Evolutionary conservation across 2,113 vertebrate species (phyloP), one percentile per base, ranked within the genome.

Genomic region (Cyprinodon tularosa): DNA sequence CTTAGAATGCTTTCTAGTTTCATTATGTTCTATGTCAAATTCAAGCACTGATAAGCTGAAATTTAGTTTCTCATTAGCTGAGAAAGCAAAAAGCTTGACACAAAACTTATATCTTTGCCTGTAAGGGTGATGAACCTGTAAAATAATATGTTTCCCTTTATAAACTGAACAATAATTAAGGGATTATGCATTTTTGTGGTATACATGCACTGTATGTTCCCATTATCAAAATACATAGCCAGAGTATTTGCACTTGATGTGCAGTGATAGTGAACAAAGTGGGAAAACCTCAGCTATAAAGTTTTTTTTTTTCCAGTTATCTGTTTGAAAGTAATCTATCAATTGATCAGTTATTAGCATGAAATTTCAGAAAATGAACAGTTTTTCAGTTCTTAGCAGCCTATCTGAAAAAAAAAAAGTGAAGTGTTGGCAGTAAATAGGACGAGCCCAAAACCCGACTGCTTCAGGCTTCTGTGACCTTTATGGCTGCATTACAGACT

Each of bases 381-480:
- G 15, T 47, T 47, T 14, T 47, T 9, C 15, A 15, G 13, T 39
- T 39, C 36, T 39, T 37, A 38, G 37, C 12, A 62, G 11, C 36
- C 15, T 14, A 62, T 62, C 15, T 38, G 36, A 12, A 37, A 38
- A 17, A 38, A 20, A 14, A 45, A 36, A 36, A 22, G 29, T 17
- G 45, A 36, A 4, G 9, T 67, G 44, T 48, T 9, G 15, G 44
- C n/a, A 29, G n/a, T 48, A 47, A 67, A 67, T 45, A 48, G 20
- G 9, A 29, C 7, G 4, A 50, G 50, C 47, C 14, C 11, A 36
- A 68, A 68, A 48, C 22, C 12, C 20, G 12, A 68, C 69, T 63
- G 40, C 48, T 77, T 68, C 66, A 36, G 36, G 42, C 63, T 53
- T 47, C 20, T 13, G 3, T 84, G 85, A 87, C 76, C 77, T 89